A percentile compares a stretch with the other conserved stretches of the same genome.
These are phyloP conservation scores for Anser brachyrhynchus DNA, from an alignment of 2,113 vertebrate genomes.

Conservation along the genomic window DNA sequence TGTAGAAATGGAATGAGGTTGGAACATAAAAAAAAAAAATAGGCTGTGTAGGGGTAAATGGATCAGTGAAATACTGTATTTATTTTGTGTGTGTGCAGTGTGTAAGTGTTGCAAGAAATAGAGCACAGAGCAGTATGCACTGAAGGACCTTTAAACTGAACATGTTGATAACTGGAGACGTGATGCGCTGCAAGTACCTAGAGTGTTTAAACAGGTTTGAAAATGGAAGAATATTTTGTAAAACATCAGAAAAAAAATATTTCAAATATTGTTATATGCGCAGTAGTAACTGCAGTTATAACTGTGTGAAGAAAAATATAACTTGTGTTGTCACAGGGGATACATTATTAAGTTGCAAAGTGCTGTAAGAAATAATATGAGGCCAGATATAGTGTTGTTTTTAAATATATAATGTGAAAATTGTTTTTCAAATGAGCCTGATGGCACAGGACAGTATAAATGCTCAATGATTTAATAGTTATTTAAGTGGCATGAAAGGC, in stretches of 20 bases:
- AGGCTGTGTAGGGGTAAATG: slow-evolving; percentile 9
- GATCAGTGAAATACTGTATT: background rate
- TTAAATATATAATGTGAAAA: background rate
- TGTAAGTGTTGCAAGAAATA: background rate
- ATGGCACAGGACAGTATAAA: background rate
- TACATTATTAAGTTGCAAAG: background rate
- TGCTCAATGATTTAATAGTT: slow-evolving; percentile 16
- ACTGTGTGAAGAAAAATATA: background rate
- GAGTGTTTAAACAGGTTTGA: background rate
- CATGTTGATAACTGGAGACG: background rate
- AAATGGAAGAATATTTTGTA: background rate
- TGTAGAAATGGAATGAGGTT: slow-evolving; percentile 76
- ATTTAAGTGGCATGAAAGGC: slow-evolving; percentile 32
- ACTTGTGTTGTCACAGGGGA: background rate
- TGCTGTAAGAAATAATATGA: background rate
- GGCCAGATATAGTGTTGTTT: background rate
- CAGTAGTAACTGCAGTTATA: background rate
- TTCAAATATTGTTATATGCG: background rate
- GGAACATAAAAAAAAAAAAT: slow-evolving; percentile 26
- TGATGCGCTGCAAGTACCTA: background rate
- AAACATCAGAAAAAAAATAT: background rate
- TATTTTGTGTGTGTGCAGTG: rapidly evolving
- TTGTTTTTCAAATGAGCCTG: background rate
- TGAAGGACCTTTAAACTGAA: background rate
- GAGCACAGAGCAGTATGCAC: background rate